Evolutionary conservation across 2,797 vertebrate species (phyloP).

Genomic region (Mycteria americana): DNA sequence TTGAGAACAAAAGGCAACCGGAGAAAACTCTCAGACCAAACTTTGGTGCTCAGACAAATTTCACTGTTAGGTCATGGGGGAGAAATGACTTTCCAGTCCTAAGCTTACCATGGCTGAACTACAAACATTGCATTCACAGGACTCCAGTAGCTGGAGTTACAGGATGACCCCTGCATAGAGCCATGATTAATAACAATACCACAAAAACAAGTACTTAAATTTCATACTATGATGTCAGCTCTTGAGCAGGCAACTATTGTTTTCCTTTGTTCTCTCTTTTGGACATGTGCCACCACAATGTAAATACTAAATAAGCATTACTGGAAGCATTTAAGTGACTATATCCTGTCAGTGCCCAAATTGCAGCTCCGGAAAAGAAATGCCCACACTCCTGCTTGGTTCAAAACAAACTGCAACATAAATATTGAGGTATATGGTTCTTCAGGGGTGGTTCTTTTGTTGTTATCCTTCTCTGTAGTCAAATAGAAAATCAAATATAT

Average conservation of each 20-base stretch:
- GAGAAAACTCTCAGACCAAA: neutral
- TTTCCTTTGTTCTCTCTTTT: conserved; percentile 26
- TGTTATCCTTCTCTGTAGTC: neutral
- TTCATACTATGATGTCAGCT: conserved; percentile 7
- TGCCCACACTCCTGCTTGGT: neutral
- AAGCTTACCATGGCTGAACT: neutral
- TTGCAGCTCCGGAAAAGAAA: neutral
- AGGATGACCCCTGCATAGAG: conserved; percentile 25
- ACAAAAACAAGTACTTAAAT: conserved; percentile 36
- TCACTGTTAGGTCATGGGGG: neutral
- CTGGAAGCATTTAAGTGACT: neutral
- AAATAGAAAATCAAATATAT: neutral
- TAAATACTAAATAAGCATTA: conserved; percentile 17
- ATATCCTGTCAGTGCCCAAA: neutral
- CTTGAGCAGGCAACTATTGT: conserved; percentile 17
- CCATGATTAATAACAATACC: conserved; percentile 39
- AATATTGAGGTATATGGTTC: neutral
- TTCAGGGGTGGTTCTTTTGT: neutral
- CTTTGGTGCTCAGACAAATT: neutral
- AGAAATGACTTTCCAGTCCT: neutral
- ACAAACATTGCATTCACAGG: neutral
- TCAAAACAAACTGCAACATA: neutral
- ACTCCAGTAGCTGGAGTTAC: conserved; percentile 42
- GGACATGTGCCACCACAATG: neutral
- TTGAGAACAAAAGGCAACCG: neutral